Evolutionary conservation across 2,888 invertebrate genomes (phyloP), one percentile per base, ranked within the genome.

Genomic region (Mechanitis mazaeus): DNA sequence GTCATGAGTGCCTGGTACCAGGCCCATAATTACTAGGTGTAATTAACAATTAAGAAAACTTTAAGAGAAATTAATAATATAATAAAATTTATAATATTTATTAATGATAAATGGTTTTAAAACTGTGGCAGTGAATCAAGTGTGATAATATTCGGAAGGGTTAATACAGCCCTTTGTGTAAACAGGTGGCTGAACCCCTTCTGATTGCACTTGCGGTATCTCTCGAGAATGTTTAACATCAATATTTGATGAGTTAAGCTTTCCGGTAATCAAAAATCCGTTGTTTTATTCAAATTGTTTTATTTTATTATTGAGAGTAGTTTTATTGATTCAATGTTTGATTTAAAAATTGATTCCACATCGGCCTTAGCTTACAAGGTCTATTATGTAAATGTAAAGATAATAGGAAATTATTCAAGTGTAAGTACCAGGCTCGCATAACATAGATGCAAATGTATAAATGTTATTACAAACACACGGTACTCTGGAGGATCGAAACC

Each of bases 381-480:
- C 31, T 31, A 50, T 50, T 50, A 50, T 50, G 50, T 50, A 50
- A 50, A 50, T 50, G 28, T 50, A 31, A 11, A 31, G 50, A 50
- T 50, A 54, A 58, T 50, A 59, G 56, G 35, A 45, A 64, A 59
- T 64, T 62, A 64, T 66, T 64, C 66, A 62, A 64, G 75, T 75
- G 76, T 72, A 74, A 75, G 74, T 75, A 82, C 78, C 73, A 75
- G 79, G 77, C 77, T 76, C 72, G 75, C 79, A 84, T 83, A 83
- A 82, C 80, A 80, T 11, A 79, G 78, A 84, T 83, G 84, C 82
- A 83, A 85, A 84, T 84, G 78, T 74, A 75, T 76, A 61, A 61
- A 65, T 59, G 55, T 56, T 50, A 47, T 58, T 47, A 61, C 57
- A 62, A 64, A 64, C 57, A 64, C 64, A 57, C 60, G 66, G 50